Conservation (phyloP, 2,113 vertebrate species). For the Pica pica region DNA sequence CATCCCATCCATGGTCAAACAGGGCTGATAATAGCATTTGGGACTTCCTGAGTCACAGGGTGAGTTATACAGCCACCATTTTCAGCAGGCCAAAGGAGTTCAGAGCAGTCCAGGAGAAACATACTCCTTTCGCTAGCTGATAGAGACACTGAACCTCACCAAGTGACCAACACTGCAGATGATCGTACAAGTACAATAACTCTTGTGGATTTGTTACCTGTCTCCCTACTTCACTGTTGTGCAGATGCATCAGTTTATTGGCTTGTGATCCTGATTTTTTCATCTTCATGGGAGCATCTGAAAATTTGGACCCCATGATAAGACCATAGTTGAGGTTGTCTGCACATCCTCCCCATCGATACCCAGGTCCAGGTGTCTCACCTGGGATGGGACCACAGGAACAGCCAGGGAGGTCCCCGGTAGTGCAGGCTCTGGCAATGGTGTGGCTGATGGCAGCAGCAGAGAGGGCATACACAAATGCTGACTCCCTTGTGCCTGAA, state of each 20-base stretch:
- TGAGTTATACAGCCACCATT: background rate
- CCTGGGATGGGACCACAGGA: constrained; percentile 92
- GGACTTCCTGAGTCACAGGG: background rate
- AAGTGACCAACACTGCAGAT: constrained; percentile 19
- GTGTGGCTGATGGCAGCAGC: constrained; percentile 95
- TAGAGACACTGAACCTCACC: constrained; percentile 1
- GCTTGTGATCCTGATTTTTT: constrained; percentile 93
- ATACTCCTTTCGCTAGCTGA: background rate
- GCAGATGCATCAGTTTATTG: constrained; percentile 99
- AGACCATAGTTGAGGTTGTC: constrained; percentile 98
- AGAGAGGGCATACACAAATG: constrained; percentile 94
- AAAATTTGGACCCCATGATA: constrained; percentile 97
- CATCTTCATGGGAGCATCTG: constrained; percentile 97
- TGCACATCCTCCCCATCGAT: constrained; percentile 97
- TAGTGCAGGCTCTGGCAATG: constrained; percentile 92
- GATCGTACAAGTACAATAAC: constrained; percentile 62
- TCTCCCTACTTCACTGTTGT: constrained; percentile 99
- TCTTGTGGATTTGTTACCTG: constrained; percentile 82
- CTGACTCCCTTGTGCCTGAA: constrained; percentile 92
- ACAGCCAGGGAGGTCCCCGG: constrained; percentile 91
- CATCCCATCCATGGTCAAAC: background rate
- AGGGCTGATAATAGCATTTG: background rate
- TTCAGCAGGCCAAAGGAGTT: constrained; percentile 29
- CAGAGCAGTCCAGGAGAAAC: background rate
- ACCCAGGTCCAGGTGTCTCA: constrained; percentile 90